These are phyloP conservation scores for Caenorhabditis remanei DNA, from an alignment of 1,140 invertebrate species.

Conservation along the genomic window DNA sequence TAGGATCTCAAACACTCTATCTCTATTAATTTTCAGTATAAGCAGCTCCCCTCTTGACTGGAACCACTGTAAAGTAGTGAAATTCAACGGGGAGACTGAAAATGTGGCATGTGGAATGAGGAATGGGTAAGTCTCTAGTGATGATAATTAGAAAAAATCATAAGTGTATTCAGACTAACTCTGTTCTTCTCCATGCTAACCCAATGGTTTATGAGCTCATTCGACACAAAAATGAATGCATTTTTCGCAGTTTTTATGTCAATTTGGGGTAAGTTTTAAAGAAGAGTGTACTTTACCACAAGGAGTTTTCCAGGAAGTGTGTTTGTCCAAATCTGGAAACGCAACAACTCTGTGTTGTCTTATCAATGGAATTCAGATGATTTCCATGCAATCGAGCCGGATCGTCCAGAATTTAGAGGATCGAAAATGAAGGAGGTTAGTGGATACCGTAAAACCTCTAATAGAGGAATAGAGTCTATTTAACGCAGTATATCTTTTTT, in stretches of 20 bases:
- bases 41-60: constrained; percentile 24
- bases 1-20: neutral
- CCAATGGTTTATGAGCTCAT: constrained; percentile 60
- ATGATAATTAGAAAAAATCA: too few relatives aligned
- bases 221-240: constrained; percentile 62
- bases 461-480: neutral
- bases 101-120: constrained; percentile 44
- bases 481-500: too few relatives aligned
- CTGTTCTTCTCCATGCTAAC: constrained; percentile 45
- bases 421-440: constrained; percentile 33
- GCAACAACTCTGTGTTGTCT: constrained; percentile 59
- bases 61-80: constrained; percentile 29
- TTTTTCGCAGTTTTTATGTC: constrained; percentile 66
- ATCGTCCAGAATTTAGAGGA: constrained; percentile 58
- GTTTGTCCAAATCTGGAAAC: constrained; percentile 58
- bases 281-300: neutral
- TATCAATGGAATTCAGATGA: constrained; percentile 63
- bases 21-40: constrained; percentile 2
- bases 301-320: constrained; percentile 36
- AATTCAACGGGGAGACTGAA: constrained; percentile 36
- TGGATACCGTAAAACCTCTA: neutral
- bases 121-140: constrained; percentile 26
- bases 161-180: neutral
- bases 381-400: constrained; percentile 59
- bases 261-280: constrained; percentile 54